Evolutionary conservation across 2,113 vertebrate genomes (phyloP), one percentile per base, ranked within the genome.

Genomic region (Heterotilapia buettikoferi): DNA sequence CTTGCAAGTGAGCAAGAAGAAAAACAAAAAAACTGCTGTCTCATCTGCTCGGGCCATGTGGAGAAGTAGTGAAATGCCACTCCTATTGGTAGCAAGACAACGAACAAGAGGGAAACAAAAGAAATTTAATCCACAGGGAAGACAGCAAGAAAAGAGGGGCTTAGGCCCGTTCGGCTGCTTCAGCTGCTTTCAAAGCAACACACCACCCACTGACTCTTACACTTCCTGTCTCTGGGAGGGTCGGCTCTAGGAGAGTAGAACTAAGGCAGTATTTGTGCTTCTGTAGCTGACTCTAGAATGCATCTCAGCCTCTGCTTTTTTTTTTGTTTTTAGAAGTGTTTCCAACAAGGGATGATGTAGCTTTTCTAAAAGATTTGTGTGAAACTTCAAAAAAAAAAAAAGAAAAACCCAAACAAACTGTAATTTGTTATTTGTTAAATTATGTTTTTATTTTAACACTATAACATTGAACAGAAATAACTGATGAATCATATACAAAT

Each of bases 1-100:
- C 96, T 95, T 94, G 93, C 96, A 97, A 97, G 95, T 98, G 97
- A 97, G 97, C 97, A 97, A 97, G 96, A 97, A 97, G 97, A 96
- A 96, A 92, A 90, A 83, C 56, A 81, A 85, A 84, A 63, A 95
- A 93, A 88, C 66, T 83, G 76, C 81, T 5, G 94, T 90, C 93
- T 96, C 95, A 94, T 97, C 95, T 96, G 95, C 89, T 87, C 78
- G 11, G 88, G 89, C 91, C 85, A 90, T 82, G 85, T 94, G 87
- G 93, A 36, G 93, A 87, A 82, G 82, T 80, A 53, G 78, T 82
- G 82, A 89, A 93, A 94, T 87, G 85, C 54, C 88, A 92, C 94
- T 94, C 87, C 84, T 57, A 92, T 92, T 12, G 84, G 78, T 88
- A 57, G 68, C 80, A 40, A 95, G 92, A 43, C 29, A 66, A 82